Conservation (phyloP, 2,113 vertebrate genomes). For the Gadus macrocephalus region DNA sequence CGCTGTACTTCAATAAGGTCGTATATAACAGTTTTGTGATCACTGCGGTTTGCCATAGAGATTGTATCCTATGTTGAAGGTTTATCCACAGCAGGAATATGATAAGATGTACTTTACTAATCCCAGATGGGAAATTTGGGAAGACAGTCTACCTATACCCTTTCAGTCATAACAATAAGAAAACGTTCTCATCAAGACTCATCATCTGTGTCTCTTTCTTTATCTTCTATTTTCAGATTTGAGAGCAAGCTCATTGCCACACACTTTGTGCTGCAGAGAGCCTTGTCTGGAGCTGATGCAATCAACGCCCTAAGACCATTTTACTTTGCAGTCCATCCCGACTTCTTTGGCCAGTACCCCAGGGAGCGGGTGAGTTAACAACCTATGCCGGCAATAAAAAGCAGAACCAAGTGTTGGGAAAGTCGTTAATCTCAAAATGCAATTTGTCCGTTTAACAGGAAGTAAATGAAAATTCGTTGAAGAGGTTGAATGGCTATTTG, state of each 20-base stretch:
- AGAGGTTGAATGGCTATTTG: conserved; percentile 90
- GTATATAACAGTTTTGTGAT: no score
- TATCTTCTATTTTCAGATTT: conserved; percentile 62
- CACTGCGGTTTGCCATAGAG: no score
- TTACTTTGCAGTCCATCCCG: conserved; percentile 96
- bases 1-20: conserved; percentile 48
- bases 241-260: conserved; percentile 62
- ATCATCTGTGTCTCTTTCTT: neutral
- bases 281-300: conserved; percentile 86
- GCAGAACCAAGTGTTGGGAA: neutral
- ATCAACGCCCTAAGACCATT: conserved; percentile 92
- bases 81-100: no score
- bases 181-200: no score
- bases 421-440: neutral
- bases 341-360: conserved; percentile 95
- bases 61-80: no score
- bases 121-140: no score
- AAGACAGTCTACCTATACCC: no score
- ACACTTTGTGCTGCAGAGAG: conserved; percentile 68
- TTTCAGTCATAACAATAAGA: no score
- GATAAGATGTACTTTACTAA: no score
- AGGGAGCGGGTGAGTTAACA: conserved; percentile 82
- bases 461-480: conserved; percentile 96
- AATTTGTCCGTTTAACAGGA: conserved; percentile 70
- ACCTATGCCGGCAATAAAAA: neutral